Base-by-base conservation (phyloP, 2,888 invertebrate species). In the Eristalis intricaria region DNA sequence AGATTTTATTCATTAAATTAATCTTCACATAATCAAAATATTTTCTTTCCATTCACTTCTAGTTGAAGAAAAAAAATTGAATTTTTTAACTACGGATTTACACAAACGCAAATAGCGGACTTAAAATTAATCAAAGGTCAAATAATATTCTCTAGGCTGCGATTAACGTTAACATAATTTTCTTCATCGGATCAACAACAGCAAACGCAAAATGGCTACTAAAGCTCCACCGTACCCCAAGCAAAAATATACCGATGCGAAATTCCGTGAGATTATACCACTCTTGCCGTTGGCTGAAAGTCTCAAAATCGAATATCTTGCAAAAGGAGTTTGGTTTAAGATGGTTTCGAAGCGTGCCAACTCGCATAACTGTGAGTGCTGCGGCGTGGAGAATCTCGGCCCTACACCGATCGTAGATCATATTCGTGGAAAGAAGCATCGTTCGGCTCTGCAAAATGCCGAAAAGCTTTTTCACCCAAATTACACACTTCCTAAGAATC, bases 351-450 rank as follows among this genome's bases (percentile, higher is more conserved):
- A 89, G 29, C 26, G 43, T 1, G 50, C 19, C 0, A 84, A 78
- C 38, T 63, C 68, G 29, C 90, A 90, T 71, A 65, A 79, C 8
- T 92, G 92, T 64, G 89, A 89, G 50, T 75, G 91, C 19, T 92
- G 92, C 87, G 68, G 86, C 0, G 89, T 91, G 4, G 73, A 83
- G 8, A 90, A 91, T 60, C 90, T 84, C 68, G 91, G 90, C 35
- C 89, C 89, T 2, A 91, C 90, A 43, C 91, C 90, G 84, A 88
- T 92, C 22, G 64, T 88, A 35, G 89, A 89, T 19, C 92, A 92
- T 88, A 74, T 92, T 7, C 78, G 79, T 74, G 92, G 92, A 0
- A 92, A 90, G 58, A 91, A 90, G 73, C 92, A 92, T 88, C 88
- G 89, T 40, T 3, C 73, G 4, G 89, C 89, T 75, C 89, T 91